These are phyloP conservation scores for Cerastoderma edule DNA, from an alignment of 2,888 invertebrate genomes.

Conservation along the genomic window DNA sequence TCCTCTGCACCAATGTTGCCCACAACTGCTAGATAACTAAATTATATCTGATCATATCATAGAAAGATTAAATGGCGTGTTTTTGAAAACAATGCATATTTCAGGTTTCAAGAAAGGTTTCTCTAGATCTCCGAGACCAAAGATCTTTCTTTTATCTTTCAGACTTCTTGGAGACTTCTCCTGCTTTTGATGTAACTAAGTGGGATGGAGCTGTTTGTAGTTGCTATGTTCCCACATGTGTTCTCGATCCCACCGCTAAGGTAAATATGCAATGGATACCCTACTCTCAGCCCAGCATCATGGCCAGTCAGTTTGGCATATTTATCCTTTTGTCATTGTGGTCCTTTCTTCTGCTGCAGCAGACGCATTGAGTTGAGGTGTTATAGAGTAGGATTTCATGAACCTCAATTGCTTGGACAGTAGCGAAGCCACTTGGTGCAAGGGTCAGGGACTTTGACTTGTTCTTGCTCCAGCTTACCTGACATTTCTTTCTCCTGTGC, in stretches of 20 bases:
- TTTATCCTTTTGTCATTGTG: not conserved
- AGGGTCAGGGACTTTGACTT: too few species aligned
- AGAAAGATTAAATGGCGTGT: too few species aligned
- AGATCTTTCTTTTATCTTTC: not conserved
- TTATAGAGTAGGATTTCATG: too few species aligned
- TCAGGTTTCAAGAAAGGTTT: not conserved
- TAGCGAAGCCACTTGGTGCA: too few species aligned
- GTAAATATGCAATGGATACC: not conserved
- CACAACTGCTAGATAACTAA: not conserved
- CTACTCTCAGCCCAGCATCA: not conserved
- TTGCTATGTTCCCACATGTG: constrained; percentile 12
- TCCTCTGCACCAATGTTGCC: too few species aligned
- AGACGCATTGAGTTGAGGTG: not conserved
- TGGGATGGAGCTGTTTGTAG: constrained; percentile 18
- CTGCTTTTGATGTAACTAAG: not conserved
- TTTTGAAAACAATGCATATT: too few species aligned
- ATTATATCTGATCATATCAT: not conserved
- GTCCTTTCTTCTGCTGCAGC: not conserved
- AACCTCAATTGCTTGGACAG: too few species aligned
- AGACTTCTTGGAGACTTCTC: constrained; percentile 7
- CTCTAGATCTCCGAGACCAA: not conserved
- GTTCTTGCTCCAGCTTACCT: too few species aligned
- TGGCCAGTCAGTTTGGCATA: not conserved
- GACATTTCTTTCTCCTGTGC: too few species aligned
- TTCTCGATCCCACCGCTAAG: constrained; percentile 1